Evolutionary conservation across 2,113 vertebrate genomes (phyloP).

Genomic region (Phalacrocorax aristotelis): DNA sequence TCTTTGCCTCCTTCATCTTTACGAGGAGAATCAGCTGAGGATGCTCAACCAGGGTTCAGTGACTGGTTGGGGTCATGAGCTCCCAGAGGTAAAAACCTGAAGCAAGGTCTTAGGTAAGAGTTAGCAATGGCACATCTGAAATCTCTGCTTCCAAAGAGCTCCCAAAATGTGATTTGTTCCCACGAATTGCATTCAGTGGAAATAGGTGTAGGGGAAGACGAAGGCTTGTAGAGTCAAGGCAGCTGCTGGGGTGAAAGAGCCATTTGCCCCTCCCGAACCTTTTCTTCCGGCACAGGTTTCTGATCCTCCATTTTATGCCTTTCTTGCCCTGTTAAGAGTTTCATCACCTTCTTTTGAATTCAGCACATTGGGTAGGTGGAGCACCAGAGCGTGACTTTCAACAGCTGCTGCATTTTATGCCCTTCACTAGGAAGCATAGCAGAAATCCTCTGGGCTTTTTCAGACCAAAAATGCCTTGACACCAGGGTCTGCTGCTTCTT

Average conservation of each 20-base stretch:
- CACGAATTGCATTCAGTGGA: accelerated
- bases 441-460: neutral
- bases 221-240: accelerated
- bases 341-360: neutral
- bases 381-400: neutral
- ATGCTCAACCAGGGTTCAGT: neutral
- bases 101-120: neutral
- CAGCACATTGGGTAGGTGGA: neutral
- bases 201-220: neutral
- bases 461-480: neutral
- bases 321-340: neutral
- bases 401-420: neutral
- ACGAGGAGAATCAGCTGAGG: neutral
- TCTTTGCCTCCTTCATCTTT: neutral
- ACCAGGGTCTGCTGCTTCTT: neutral
- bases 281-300: neutral
- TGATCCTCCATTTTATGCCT: neutral
- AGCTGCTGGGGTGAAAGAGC: neutral
- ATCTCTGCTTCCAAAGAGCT: neutral
- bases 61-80: accelerated
- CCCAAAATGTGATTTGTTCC: neutral
- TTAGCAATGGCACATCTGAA: neutral
- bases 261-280: neutral
- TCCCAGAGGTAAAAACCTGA: neutral
- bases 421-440: neutral